Evolutionary conservation across 2,113 vertebrate species (phyloP), one percentile per base, ranked within the genome.

Genomic region (Colossoma macropomum): DNA sequence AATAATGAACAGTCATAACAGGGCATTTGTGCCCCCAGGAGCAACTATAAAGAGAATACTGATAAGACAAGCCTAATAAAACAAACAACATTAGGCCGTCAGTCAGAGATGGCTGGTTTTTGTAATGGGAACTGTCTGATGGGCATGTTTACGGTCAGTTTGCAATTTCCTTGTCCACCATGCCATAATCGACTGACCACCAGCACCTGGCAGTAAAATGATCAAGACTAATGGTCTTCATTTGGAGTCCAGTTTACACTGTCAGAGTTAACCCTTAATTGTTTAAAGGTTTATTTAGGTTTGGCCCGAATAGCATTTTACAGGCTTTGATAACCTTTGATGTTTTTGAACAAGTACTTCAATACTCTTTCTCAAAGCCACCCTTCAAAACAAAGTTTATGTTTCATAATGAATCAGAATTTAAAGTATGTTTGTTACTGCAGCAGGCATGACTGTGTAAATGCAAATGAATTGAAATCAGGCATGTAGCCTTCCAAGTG

Each of bases 71-170:
- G 25, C 25, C 54, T 59, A 82, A 59, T 69, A 54, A 72, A 59
- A 59, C 54, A 32, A 12, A 34, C 27, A 38, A 52, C 66, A 34
- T 75, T 50, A 76, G 60, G 38, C 68, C 48, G 75, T 77, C 65
- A 60, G 48, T 82, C 63, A 76, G 68, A 76, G 17, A 82, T 45
- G 50, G 27, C 62, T 69, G n/a, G 28, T 56, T 38, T 77, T 65
- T 62, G 41, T 32, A 45, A 48, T 15, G 16, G 13, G 62, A 63
- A 2, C 66, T 19, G 50, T 27, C 68, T 48, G 65, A 45, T 9
- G 3, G 25, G 16, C 30, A 15, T 45, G 10, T 69, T 76, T 76
- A 71, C 11, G 38, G 17, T n/a, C 12, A n/a, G 12, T 38, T 41
- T 7, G 1, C 16, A 19, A 17, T 32, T 66, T 66, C 15, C 28